A percentile compares a stretch with the other conserved stretches of the same genome.
phyloP scores from a whole-genome alignment of 1,140 invertebrate species.

The Drosophila yakuba region DNA sequence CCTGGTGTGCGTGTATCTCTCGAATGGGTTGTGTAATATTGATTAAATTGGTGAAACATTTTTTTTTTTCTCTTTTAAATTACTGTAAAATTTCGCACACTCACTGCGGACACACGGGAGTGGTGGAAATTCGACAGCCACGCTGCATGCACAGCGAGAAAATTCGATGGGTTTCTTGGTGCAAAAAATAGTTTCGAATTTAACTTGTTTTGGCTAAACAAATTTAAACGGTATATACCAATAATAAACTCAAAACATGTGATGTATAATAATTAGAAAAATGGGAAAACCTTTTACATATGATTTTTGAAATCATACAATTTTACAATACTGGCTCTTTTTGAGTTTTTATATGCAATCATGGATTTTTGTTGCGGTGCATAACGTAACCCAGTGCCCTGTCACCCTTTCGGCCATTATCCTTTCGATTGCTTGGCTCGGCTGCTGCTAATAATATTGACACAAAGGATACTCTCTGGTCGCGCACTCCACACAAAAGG shows the following conservation, averaged over 20 bases:
- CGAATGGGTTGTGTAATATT: constrained; percentile 77
- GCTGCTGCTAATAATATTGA: constrained; percentile 79
- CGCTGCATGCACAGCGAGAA: constrained; percentile 2
- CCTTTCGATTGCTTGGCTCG: constrained; percentile 53
- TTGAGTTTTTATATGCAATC: too few relatives aligned
- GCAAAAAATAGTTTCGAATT: too few relatives aligned
- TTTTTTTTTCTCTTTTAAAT: constrained; percentile 69
- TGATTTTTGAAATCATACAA: neutral
- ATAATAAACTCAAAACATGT: too few relatives aligned
- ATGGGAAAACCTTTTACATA: neutral
- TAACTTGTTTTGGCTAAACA: too few relatives aligned
- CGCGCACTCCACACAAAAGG: constrained; percentile 80
- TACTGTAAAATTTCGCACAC: constrained; percentile 84
- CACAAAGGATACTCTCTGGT: constrained; percentile 81
- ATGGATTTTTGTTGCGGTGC: neutral
- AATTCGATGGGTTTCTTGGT: neutral
- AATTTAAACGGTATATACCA: too few relatives aligned
- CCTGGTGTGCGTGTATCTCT: constrained; percentile 50
- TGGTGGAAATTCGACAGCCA: constrained; percentile 13
- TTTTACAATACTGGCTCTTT: too few relatives aligned
- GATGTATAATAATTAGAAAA: too few relatives aligned
- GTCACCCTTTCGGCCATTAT: constrained; percentile 76
- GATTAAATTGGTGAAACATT: constrained; percentile 81
- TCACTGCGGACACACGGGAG: constrained; percentile 53
- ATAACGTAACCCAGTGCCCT: constrained; percentile 42